Conservation (phyloP, 2,797 vertebrate species). For the Spatula clypeata region DNA sequence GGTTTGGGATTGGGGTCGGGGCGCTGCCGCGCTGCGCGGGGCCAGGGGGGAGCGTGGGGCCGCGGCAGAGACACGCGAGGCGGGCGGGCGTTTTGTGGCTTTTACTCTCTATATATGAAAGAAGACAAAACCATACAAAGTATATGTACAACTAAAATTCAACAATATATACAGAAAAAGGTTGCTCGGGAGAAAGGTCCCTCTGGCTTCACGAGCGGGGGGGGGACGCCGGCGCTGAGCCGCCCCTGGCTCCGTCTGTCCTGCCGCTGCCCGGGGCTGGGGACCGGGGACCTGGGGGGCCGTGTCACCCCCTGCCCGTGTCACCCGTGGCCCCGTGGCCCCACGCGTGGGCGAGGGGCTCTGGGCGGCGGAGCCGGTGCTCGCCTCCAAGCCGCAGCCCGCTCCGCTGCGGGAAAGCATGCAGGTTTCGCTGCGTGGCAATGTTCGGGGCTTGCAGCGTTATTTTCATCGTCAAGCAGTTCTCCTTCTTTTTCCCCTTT, state of each 20-base stretch:
- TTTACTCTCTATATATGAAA: slow-evolving; percentile 99
- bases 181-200: slow-evolving; percentile 87
- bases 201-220: slow-evolving; percentile 71
- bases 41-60: background rate
- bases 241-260: slow-evolving; percentile 49
- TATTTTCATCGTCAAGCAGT: slow-evolving; percentile 32
- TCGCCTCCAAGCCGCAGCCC: slow-evolving; percentile 61
- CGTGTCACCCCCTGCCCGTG: background rate
- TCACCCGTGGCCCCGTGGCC: slow-evolving; percentile 40
- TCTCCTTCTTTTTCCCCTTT: background rate
- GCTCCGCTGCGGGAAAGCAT: slow-evolving; percentile 77
- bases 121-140: slow-evolving; percentile 99
- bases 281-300: background rate
- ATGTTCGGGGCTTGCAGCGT: slow-evolving; percentile 59
- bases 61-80: slow-evolving; percentile 82
- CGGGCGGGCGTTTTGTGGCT: slow-evolving; percentile 86
- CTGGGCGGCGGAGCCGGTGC: slow-evolving; percentile 55
- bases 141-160: slow-evolving; percentile 98
- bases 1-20: too few species aligned
- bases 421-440: slow-evolving; percentile 70
- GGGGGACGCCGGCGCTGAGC: background rate
- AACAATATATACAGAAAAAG: slow-evolving; percentile 98
- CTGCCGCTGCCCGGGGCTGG: slow-evolving; percentile 55
- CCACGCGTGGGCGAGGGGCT: background rate
- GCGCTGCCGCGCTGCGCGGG: background rate